Evolutionary conservation across 2,113 vertebrate genomes (phyloP).

Genomic region (Opisthocomus hoazin): DNA sequence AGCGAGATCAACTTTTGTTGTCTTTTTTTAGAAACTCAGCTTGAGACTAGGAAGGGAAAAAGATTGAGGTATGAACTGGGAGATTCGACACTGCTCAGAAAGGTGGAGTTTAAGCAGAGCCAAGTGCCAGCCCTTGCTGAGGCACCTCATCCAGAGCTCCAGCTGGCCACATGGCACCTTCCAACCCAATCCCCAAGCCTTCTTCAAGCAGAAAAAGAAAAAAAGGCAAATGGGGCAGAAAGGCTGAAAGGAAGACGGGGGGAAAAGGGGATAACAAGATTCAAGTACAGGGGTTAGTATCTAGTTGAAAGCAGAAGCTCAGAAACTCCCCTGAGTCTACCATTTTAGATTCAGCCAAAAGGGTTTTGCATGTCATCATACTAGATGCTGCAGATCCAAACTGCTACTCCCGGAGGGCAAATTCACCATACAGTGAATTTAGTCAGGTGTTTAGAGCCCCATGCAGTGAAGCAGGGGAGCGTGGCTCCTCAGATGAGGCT

Average conservation of each 20-base stretch:
- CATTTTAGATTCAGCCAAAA: neutral
- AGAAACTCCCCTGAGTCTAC: neutral
- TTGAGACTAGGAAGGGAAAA: neutral
- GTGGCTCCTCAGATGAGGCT: neutral
- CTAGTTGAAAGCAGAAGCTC: neutral
- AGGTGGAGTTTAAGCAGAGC: neutral
- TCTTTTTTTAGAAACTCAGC: neutral
- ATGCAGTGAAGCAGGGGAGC: neutral
- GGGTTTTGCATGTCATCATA: neutral
- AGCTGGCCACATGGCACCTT: neutral
- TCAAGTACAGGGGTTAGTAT: neutral
- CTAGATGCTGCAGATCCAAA: neutral
- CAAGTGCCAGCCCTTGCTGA: neutral
- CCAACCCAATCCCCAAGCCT: neutral
- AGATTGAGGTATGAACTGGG: accelerated
- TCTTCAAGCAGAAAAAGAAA: neutral
- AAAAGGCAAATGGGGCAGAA: neutral
- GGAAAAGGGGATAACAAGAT: neutral
- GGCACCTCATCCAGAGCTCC: neutral
- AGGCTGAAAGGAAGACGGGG: neutral
- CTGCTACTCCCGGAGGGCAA: neutral
- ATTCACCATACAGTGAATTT: neutral
- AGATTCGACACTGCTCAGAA: neutral
- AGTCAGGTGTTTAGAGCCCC: neutral
- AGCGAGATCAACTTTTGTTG: neutral